Base-by-base conservation (phyloP, 2,888 invertebrate genomes). In the Baronia brevicornis region DNA sequence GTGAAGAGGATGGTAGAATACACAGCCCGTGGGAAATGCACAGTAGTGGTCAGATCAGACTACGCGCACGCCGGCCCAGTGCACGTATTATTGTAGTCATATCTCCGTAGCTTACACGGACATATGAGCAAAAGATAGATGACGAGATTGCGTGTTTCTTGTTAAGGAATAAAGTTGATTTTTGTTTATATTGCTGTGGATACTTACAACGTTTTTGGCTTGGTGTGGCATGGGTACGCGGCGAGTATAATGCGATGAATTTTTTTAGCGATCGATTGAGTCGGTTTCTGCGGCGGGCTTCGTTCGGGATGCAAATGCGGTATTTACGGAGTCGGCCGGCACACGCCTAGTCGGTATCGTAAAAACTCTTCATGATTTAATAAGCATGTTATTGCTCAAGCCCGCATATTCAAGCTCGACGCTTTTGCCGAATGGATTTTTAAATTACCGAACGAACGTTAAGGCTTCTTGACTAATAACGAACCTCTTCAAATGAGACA, bases 1-100 rank as follows among this genome's bases (percentile, higher is more conserved):
- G 54, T 31, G 64, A 84, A 44, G 43, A 55, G 60, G 47, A 54
- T 51, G 43, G 62, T 46, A 39, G 46, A 60, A 54, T 59, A 64
- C 64, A 65, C 69, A 72, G 73, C 74, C 77, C 85, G 85, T 85
- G 85, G 85, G 84, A 85, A 85, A 78, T 85, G 84, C 82, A 85
- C 85, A 84, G 85, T 82, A 85, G 85, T 84, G 84, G 84, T 79
- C 84, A 78, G 82, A 80, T 72, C 75, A 73, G 77, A 70, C 65
- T 65, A 77, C 78, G 80, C 79, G 82, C 80, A 80, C 85, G 84
- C 79, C 79, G 75, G 74, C 80, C 84, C 82, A 75, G 70, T 79
- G 82, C 80, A 79, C 79, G 79, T 79, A 80, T 80, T 82, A 82
- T 82, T 80, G 82, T 78, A 75, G 73, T 71, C 69, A 66, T 69